These are phyloP conservation scores for Tachycineta bicolor DNA, from an alignment of 2,113 vertebrate species.

Conservation along the genomic window DNA sequence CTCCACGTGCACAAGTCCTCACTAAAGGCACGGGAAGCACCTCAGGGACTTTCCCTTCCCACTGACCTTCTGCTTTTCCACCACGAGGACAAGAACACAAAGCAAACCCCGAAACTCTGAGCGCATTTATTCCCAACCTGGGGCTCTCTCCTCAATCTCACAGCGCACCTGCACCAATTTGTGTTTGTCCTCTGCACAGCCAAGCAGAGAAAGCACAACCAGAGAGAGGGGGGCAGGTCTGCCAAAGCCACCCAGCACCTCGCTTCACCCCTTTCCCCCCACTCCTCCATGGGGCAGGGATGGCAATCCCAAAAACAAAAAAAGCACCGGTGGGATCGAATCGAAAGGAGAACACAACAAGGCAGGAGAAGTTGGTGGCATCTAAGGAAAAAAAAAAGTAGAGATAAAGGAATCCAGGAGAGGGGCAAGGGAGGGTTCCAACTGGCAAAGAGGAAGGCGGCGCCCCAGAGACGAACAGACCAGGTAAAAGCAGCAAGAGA, in stretches of 20 bases:
- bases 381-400: background rate
- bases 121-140: background rate
- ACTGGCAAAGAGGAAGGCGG: background rate
- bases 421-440: background rate
- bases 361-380: background rate
- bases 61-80: background rate
- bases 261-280: background rate
- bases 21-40: background rate
- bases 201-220: background rate
- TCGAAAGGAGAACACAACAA: background rate
- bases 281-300: background rate
- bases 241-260: background rate
- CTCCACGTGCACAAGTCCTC: background rate
- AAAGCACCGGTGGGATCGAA: background rate
- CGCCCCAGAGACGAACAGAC: background rate
- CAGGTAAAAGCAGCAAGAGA: constrained; percentile 41
- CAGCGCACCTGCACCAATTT: background rate
- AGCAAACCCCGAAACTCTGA: background rate
- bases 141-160: background rate
- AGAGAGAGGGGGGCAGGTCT: background rate
- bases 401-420: background rate
- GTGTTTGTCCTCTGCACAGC: background rate
- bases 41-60: background rate
- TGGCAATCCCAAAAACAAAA: constrained; percentile 10
- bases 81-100: background rate